A percentile compares a stretch with the other conserved stretches of the same genome.
phyloP scores from a whole-genome alignment of 2,113 vertebrate species.

The Corydoras sp. region DNA sequence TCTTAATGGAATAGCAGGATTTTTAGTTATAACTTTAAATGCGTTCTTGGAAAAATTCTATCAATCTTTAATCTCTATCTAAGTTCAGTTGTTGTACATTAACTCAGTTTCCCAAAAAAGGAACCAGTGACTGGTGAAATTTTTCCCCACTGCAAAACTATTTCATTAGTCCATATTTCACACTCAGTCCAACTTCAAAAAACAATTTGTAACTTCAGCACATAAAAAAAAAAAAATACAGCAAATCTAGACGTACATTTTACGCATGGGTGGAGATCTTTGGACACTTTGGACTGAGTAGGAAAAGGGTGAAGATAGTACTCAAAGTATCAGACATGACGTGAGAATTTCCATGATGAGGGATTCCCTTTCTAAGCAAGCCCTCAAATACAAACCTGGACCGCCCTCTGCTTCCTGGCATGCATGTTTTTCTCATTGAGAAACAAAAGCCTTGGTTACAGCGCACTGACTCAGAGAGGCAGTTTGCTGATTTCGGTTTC shows the following conservation, averaged over 20 bases:
- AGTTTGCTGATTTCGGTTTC: slow-evolving; percentile 39
- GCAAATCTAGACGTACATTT: too few species aligned
- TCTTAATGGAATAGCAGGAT: neutral
- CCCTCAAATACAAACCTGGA: slow-evolving; percentile 24
- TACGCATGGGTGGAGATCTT: slow-evolving; percentile 5
- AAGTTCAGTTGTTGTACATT: slow-evolving; percentile 16
- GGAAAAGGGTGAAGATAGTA: slow-evolving; percentile 12
- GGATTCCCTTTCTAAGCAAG: slow-evolving; percentile 15
- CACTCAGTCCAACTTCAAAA: too few species aligned
- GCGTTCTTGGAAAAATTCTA: neutral
- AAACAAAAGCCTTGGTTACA: slow-evolving; percentile 44
- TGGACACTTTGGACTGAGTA: slow-evolving; percentile 1
- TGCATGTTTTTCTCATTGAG: slow-evolving; percentile 37
- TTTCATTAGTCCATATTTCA: neutral
- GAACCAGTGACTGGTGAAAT: neutral
- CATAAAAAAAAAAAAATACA: too few species aligned
- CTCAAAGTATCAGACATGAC: slow-evolving; percentile 28
- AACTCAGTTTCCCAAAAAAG: slow-evolving; percentile 5
- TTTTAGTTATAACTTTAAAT: slow-evolving; percentile 25
- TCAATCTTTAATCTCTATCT: neutral
- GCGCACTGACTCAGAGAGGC: slow-evolving; percentile 35
- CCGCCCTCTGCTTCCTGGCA: neutral
- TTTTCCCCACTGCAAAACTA: neutral
- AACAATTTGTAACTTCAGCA: too few species aligned
- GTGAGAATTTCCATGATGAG: slow-evolving; percentile 40